Evolutionary conservation across 1,140 invertebrate genomes (phyloP), one percentile per base, ranked within the genome.

Genomic region (Ctenoplectra terminalis): DNA sequence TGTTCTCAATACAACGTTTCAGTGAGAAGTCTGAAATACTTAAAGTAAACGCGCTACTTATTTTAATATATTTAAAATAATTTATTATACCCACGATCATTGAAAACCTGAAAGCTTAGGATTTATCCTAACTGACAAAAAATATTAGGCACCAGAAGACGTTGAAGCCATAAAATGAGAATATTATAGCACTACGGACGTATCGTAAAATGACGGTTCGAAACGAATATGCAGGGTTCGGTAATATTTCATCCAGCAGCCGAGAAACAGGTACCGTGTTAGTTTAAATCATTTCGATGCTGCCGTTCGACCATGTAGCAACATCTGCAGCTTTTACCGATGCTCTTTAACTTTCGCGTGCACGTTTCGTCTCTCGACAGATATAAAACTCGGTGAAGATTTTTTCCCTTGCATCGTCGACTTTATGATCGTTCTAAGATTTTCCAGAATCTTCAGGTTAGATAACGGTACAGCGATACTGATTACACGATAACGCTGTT

Each of bases 401-500:
- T 70, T 69, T 48, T 31, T 56, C 67, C 1, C 29, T 5, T n/a
- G n/a, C 5, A 31, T 48, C 9, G 13, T 29, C 0, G 20, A 34
- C 13, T 61, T 71, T 50, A 70, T 9, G 64, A 60, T 48, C 72
- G 72, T 23, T 37, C 13, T 40, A 2, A 26, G 9, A 31, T 70
- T 70, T 70, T 78, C 61, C n/a, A 3, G 7, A 11, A 43, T 75
- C 15, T 64, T 8, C 17, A 7, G 20, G n/a, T 0, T 20, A 11
- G 17, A n/a, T 78, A 78, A 71, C 66, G 66, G 54, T 78, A 71
- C n/a, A 9, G n/a, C 31, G 20, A 17, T 40, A 40, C 8, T 34
- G 29, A 4, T 13, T 40, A 40, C 15, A 15, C 29, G 1, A 75
- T 52, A 37, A 63, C 46, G 2, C 9, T 1, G 0, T 13, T 37